Conservation (phyloP, 2,888 invertebrate species). For the Macaria notata region DNA sequence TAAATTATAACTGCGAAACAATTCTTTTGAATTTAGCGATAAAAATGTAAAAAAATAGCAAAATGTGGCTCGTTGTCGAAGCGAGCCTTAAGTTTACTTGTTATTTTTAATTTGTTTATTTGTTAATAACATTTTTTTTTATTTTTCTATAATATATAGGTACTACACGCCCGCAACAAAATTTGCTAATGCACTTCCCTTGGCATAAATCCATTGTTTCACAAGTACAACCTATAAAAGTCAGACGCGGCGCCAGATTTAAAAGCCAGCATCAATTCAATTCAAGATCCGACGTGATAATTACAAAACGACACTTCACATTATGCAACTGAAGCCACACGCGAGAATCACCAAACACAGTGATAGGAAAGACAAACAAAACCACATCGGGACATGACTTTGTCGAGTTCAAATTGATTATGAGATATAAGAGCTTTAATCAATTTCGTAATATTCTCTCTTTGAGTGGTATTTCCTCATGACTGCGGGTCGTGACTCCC, state of each 20-base stretch:
- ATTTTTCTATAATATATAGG: too few species aligned
- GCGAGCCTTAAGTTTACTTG: too few species aligned
- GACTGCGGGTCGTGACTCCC: too few species aligned
- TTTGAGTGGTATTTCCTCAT: too few species aligned
- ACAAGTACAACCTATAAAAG: constrained; percentile 15
- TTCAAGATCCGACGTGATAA: constrained; percentile 44
- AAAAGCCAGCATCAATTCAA: constrained; percentile 27
- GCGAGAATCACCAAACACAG: constrained; percentile 42
- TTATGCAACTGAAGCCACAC: constrained; percentile 40
- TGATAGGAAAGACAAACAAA: constrained; percentile 55
- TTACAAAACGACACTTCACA: constrained; percentile 42
- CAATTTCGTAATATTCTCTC: constrained; percentile 41
- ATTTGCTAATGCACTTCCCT: background rate
- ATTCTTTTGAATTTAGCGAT: too few species aligned
- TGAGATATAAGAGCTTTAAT: constrained; percentile 53
- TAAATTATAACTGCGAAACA: too few species aligned
- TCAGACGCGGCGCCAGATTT: constrained; percentile 27
- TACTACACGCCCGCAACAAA: too few species aligned
- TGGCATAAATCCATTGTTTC: constrained; percentile 15
- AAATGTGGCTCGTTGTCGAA: too few species aligned
- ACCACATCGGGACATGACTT: constrained; percentile 54
- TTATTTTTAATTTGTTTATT: too few species aligned
- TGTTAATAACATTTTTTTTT: too few species aligned
- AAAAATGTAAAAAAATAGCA: too few species aligned
- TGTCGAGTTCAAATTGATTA: constrained; percentile 63